These are phyloP conservation scores for Onychorhynchus coronatus DNA, from an alignment of 2,113 vertebrate genomes.

Conservation along the genomic window DNA sequence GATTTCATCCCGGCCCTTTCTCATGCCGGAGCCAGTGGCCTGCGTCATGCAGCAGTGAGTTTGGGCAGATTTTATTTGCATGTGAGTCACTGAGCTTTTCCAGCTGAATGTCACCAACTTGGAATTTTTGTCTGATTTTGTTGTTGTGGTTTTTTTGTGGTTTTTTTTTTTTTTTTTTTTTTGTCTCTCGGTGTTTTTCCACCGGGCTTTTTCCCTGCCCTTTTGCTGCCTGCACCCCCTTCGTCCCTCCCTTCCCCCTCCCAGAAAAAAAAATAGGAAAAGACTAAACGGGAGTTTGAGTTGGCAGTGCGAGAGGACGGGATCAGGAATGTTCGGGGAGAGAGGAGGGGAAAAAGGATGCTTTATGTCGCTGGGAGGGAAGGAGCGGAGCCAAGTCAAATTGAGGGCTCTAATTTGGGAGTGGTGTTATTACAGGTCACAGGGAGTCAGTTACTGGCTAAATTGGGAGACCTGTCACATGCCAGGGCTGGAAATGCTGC, in stretches of 20 bases:
- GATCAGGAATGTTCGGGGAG: conserved; percentile 63
- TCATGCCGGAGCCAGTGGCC: conserved; percentile 68
- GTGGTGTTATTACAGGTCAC: conserved; percentile 81
- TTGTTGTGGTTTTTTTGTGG: conserved; percentile 71
- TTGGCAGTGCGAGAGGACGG: conserved; percentile 63
- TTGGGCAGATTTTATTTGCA: conserved; percentile 76
- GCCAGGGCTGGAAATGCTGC: conserved; percentile 57
- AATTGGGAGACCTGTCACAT: conserved; percentile 75
- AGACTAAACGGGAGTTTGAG: conserved; percentile 66
- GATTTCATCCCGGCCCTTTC: conserved; percentile 73
- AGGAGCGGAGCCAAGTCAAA: conserved; percentile 78
- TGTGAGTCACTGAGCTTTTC: conserved; percentile 80
- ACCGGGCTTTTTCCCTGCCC: conserved; percentile 57
- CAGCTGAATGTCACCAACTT: conserved; percentile 80
- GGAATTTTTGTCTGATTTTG: conserved; percentile 79
- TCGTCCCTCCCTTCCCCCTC: accelerated
- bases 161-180: not conserved
- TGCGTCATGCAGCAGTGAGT: conserved; percentile 72
- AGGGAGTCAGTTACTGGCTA: conserved; percentile 77
- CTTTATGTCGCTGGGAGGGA: conserved; percentile 74
- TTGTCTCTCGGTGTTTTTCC: conserved; percentile 78
- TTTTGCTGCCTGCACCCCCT: not conserved
- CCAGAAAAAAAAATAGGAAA: conserved; percentile 16
- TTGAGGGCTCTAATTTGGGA: conserved; percentile 84
- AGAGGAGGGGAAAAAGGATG: conserved; percentile 52